These are phyloP conservation scores for Syritta pipiens DNA, from an alignment of 2,888 invertebrate species.

Conservation along the genomic window DNA sequence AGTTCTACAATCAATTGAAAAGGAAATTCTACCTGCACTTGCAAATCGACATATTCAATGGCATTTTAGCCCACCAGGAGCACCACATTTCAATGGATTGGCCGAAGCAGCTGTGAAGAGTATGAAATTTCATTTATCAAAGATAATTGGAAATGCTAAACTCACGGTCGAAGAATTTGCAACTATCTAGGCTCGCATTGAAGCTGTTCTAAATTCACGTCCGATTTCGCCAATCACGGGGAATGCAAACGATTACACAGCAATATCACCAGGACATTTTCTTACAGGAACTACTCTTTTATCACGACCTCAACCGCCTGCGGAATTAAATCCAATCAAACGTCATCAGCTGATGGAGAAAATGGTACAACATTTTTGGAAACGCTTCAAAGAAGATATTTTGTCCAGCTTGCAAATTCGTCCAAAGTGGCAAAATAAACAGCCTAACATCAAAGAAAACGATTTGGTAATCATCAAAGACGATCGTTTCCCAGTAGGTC, in stretches of 20 bases:
- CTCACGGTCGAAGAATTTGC: conserved; percentile 8
- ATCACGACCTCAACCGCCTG: conserved; percentile 9
- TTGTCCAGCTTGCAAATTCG: conserved; percentile 11
- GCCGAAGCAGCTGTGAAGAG: conserved; percentile 8
- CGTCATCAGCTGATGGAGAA: conserved; percentile 2
- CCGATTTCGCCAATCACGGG: background rate
- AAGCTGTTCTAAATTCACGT: background rate
- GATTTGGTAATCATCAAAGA: conserved; percentile 7
- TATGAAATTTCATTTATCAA: conserved; percentile 6
- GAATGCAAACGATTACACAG: background rate
- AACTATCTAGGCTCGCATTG: conserved; percentile 3
- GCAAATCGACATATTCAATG: background rate
- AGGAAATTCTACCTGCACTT: background rate
- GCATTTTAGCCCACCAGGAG: background rate
- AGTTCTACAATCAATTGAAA: background rate
- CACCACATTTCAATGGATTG: conserved; percentile 8
- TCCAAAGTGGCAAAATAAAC: conserved; percentile 8
- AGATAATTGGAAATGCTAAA: conserved; percentile 8
- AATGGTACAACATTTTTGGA: conserved; percentile 1
- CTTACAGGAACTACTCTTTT: background rate
- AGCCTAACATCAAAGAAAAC: conserved; percentile 17
- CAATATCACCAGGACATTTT: background rate
- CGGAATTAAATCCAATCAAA: conserved; percentile 4
- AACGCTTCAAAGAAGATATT: background rate
- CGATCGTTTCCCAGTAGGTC: background rate